A percentile compares a stretch with the other conserved stretches of the same genome.
These are phyloP conservation scores for Fistularia commersonii DNA, from an alignment of 2,797 vertebrate genomes.

Conservation along the genomic window DNA sequence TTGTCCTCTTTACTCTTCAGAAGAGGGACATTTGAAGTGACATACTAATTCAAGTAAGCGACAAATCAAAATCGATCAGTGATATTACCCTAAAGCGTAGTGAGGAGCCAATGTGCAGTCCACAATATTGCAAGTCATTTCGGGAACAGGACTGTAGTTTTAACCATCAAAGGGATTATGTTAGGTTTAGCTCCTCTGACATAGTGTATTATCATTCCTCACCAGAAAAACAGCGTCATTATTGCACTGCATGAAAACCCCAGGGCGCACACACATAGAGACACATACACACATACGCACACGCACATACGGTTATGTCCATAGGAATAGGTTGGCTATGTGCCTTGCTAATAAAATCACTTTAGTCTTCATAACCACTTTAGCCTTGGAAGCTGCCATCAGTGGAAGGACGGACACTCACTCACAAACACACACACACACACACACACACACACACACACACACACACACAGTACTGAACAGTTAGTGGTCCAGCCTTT, in stretches of 20 bases:
- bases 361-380: constrained; percentile 74
- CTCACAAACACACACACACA: constrained; percentile 25
- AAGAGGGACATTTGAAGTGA: constrained; percentile 57
- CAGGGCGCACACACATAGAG: constrained; percentile 11
- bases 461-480: constrained; percentile 26
- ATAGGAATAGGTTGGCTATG: constrained; percentile 42
- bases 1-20: constrained; percentile 44
- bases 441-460: constrained; percentile 37
- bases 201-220: constrained; percentile 14
- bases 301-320: constrained; percentile 26
- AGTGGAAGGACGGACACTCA: constrained; percentile 48
- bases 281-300: constrained; percentile 10
- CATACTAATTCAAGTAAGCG: constrained; percentile 50
- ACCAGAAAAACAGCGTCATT: constrained; percentile 41
- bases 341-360: constrained; percentile 64
- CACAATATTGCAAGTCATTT: constrained; percentile 44
- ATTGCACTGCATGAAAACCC: constrained; percentile 27
- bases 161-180: constrained; percentile 45
- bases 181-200: constrained; percentile 25
- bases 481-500: constrained; percentile 59
- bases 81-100: constrained; percentile 32
- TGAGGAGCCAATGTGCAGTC: constrained; percentile 17
- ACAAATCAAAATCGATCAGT: constrained; percentile 52
- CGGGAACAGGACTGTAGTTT: constrained; percentile 32
- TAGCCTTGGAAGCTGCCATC: constrained; percentile 68